Conservation (phyloP, 2,888 invertebrate genomes). For the Parapristionchus giblindavisi region DNA sequence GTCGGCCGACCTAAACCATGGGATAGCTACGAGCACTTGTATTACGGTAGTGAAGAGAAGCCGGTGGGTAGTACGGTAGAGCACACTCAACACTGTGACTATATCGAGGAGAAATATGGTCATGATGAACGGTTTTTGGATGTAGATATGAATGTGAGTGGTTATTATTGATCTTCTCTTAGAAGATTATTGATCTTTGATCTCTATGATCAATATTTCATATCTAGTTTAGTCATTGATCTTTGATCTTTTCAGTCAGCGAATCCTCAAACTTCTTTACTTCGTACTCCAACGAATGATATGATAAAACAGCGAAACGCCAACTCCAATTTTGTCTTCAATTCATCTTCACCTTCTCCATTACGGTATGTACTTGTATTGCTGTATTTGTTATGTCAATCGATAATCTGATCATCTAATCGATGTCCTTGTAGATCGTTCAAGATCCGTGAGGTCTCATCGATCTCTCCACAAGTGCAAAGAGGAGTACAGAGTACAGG, state of each 20-base stretch:
- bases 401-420: background rate
- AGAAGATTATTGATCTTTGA: conserved; percentile 11
- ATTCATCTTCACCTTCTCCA: conserved; percentile 13
- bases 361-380: background rate
- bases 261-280: conserved; percentile 1
- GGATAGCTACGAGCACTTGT: conserved; percentile 1
- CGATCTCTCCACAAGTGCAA: conserved; percentile 3
- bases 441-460: conserved; percentile 24
- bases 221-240: conserved; percentile 21
- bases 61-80: conserved; percentile 10
- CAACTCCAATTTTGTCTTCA: background rate
- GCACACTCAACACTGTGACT: no score
- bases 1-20: background rate
- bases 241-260: conserved; percentile 24
- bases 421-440: conserved; percentile 13
- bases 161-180: background rate
- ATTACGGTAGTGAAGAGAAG: conserved; percentile 18
- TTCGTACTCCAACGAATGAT: conserved; percentile 28
- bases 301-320: background rate
- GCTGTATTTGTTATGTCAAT: background rate
- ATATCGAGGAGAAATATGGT: background rate
- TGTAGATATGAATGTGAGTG: background rate
- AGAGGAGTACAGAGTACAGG: conserved; percentile 1
- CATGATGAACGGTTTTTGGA: background rate
- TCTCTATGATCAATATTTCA: background rate